Evolutionary conservation across 2,888 invertebrate genomes (phyloP), one percentile per base, ranked within the genome.

Genomic region (Steinernema hermaphroditum): DNA sequence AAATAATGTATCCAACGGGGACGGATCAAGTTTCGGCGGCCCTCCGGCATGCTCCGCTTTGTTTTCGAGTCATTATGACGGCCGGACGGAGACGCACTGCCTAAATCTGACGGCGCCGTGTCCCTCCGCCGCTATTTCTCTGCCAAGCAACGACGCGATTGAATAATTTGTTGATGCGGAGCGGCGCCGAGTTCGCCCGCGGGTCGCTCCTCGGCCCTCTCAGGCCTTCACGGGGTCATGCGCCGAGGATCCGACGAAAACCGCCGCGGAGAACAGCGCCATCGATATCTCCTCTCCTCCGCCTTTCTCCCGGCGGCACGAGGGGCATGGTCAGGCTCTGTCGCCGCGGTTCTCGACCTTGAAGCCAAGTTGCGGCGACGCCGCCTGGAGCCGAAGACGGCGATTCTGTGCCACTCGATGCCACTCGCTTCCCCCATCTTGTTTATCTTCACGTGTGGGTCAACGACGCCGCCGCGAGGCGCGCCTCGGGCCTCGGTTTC

Each of bases 391-490:
- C 4, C 62, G 49, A 6, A 19, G 12, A 27, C 54, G n/a, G 22
- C 54, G 62, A 62, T 62, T 62, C 62, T 27, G 62, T 62, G 62
- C 62, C 62, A 62, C 62, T 62, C 62, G 32, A 62, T 62, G 62
- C 32, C 62, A 62, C 16, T 46, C 46, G 46, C 46, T 6, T 6
- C 22, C 9, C 32, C 27, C 62, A 14, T 54, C 24, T 62, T 62
- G 62, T 62, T 62, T 62, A 62, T 62, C 62, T 62, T 62, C 62
- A 32, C 62, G 32, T 32, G 16, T 32, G 62, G 62, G 62, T 62
- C 32, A 62, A 62, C 62, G 54, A 27, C 54, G 54, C n/a, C n/a
- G n/a, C 22, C 27, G 54, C 54, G 22, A 54, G 27, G 19, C 24
- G 27, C 62, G 62, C 62, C 62, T 62, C 62, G 62, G 62, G 62